Conservation (phyloP, 2,888 invertebrate genomes). For the Lasioglossum lativentre region DNA sequence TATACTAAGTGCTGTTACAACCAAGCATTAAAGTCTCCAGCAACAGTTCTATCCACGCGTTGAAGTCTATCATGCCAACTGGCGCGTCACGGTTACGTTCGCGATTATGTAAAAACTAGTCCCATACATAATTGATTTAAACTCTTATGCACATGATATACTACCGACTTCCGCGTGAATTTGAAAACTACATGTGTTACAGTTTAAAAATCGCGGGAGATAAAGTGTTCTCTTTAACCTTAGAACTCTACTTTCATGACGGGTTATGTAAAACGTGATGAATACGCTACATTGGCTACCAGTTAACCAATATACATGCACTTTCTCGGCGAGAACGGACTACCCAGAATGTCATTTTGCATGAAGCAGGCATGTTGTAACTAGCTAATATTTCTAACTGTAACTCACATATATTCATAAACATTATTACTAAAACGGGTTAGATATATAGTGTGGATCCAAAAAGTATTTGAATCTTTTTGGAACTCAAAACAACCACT, state of each 20-base stretch:
- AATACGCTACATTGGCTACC: not conserved
- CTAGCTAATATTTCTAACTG: not conserved
- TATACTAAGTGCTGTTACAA: not conserved
- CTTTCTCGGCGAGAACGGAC: not conserved
- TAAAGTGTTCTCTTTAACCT: constrained; percentile 1
- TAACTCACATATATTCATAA: not conserved
- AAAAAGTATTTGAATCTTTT: too few relatives aligned
- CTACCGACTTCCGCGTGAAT: constrained; percentile 2
- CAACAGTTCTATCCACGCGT: not conserved
- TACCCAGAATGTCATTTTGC: not conserved
- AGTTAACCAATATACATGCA: not conserved
- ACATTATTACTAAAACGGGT: not conserved
- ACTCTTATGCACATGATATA: not conserved
- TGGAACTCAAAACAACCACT: too few relatives aligned
- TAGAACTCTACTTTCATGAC: not conserved
- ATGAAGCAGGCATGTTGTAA: not conserved
- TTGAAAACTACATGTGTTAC: not conserved
- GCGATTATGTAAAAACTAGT: constrained; percentile 10
- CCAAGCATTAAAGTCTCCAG: not conserved
- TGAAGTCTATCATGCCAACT: not conserved
- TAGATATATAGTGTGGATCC: too few relatives aligned
- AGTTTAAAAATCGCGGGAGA: not conserved
- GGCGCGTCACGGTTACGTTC: not conserved
- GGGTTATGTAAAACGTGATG: not conserved
- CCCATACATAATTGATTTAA: not conserved